Base-by-base conservation (phyloP, 2,797 vertebrate genomes). In the Sebastes elongatus region DNA sequence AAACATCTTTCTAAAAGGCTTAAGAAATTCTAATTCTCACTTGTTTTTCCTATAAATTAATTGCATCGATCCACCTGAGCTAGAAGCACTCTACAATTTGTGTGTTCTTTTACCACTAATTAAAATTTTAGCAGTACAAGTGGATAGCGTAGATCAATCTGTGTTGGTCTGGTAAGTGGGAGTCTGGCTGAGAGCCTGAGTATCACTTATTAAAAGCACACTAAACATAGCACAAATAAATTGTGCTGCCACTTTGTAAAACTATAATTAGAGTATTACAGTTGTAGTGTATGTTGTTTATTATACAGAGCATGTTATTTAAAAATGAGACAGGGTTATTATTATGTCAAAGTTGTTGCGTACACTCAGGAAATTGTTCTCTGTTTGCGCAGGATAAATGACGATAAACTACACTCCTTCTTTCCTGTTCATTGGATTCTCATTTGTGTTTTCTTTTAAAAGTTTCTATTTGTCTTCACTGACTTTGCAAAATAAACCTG, bases 401-500 rank as follows among this genome's bases (percentile, higher is more conserved):
- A 28, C 2, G 10, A 57, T 1, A 46, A 6, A 23, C 38, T 52
- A 3, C 49, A 23, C 23, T 76, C 18, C 25, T 5, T 61, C 20
- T 38, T 46, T 10, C 9, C 32, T 55, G 13, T 59, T 69, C 67
- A 69, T 67, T 52, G 10, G 70, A 11, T 62, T 46, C 42, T 71
- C 46, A 13, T 68, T 81, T 74, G 69, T 32, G 4, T 20, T 71
- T 81, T 60, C 61, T 35, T 27, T 62, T 4, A 32, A 38, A 71
- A 20, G 68, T 63, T 57, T 82, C 16, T 42, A 49, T 85, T 87
- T 82, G 67, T 70, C 89, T 83, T 80, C 22, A 27, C 25, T 67
- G 84, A 53, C 55, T 86, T 73, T 57, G 14, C n/a, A 55, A 87
- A 88, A 83, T 59, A 88, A 88, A 82, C 76, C 22, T 33, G 27